Evolutionary conservation across 2,797 vertebrate genomes (phyloP).

Genomic region (Syngnathus rostellatus): DNA sequence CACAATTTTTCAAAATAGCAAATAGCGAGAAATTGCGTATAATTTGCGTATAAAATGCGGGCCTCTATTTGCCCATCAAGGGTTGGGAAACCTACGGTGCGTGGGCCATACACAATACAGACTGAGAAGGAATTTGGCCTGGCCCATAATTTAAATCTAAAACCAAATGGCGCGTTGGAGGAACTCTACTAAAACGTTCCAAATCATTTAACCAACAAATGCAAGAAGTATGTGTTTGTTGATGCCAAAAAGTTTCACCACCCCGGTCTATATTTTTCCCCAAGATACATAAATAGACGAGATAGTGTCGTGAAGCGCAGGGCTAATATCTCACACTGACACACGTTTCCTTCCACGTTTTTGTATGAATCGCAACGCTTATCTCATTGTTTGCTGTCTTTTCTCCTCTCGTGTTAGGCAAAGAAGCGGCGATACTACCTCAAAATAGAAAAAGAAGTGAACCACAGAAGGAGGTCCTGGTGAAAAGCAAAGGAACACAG

Average conservation of each 20-base stretch:
- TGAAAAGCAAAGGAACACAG: slow-evolving; percentile 39
- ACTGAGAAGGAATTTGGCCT: too few species aligned
- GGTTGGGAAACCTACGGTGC: too few species aligned
- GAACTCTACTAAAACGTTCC: neutral
- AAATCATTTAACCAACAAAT: neutral
- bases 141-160: neutral
- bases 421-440: slow-evolving; percentile 74
- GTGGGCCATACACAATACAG: too few species aligned
- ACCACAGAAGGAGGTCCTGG: slow-evolving; percentile 45
- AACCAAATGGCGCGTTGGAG: neutral
- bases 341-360: neutral
- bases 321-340: slow-evolving; percentile 5
- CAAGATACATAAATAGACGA: neutral
- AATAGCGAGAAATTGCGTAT: too few species aligned
- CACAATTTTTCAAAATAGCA: too few species aligned
- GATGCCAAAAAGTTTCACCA: neutral
- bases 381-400: slow-evolving; percentile 7
- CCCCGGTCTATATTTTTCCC: neutral
- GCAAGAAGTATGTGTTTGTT: too few species aligned
- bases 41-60: too few species aligned
- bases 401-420: slow-evolving; percentile 37
- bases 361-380: neutral
- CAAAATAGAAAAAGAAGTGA: slow-evolving; percentile 63
- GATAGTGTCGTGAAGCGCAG: neutral
- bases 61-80: too few species aligned